Evolutionary conservation across 2,113 vertebrate species (phyloP).

Genomic region (Saccopteryx leptura): DNA sequence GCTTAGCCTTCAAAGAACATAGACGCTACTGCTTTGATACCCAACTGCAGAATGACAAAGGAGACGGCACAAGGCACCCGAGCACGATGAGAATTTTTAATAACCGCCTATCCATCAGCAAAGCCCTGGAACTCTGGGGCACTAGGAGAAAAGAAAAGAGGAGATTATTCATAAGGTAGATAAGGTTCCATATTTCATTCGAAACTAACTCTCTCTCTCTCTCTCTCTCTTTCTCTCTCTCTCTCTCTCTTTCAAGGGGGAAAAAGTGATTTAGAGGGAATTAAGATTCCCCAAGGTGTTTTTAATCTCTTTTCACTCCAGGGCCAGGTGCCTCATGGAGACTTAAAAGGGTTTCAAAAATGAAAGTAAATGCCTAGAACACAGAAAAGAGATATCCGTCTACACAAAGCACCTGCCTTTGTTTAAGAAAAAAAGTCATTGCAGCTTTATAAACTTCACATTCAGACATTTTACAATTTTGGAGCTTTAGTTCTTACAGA

Average conservation of each 20-base stretch:
- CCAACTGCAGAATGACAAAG: conserved; percentile 83
- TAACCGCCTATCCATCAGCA: conserved; percentile 67
- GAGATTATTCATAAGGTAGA: conserved; percentile 76
- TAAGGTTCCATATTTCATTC: conserved; percentile 78
- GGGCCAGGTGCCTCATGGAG: conserved; percentile 74
- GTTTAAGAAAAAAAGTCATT: conserved; percentile 75
- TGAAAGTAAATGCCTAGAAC: conserved; percentile 82
- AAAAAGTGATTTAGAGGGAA: conserved; percentile 80
- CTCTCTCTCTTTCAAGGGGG: conserved; percentile 45
- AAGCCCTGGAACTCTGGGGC: conserved; percentile 61
- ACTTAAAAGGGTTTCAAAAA: conserved; percentile 83
- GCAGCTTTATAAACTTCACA: conserved; percentile 77
- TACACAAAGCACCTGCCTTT: conserved; percentile 78
- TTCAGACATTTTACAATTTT: conserved; percentile 73
- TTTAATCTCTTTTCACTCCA: conserved; percentile 84
- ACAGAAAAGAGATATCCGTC: conserved; percentile 75
- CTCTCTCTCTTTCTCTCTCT: background rate
- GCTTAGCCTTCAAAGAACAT: conserved; percentile 88
- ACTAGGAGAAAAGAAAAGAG: background rate
- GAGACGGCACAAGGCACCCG: conserved; percentile 72
- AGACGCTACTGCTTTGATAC: conserved; percentile 86
- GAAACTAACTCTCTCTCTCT: conserved; percentile 59
- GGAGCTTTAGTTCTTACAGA: conserved; percentile 60
- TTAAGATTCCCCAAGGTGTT: conserved; percentile 79
- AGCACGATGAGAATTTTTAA: conserved; percentile 84